phyloP scores from a whole-genome alignment of 2,797 vertebrate genomes.

The Mastacembelus armatus region DNA sequence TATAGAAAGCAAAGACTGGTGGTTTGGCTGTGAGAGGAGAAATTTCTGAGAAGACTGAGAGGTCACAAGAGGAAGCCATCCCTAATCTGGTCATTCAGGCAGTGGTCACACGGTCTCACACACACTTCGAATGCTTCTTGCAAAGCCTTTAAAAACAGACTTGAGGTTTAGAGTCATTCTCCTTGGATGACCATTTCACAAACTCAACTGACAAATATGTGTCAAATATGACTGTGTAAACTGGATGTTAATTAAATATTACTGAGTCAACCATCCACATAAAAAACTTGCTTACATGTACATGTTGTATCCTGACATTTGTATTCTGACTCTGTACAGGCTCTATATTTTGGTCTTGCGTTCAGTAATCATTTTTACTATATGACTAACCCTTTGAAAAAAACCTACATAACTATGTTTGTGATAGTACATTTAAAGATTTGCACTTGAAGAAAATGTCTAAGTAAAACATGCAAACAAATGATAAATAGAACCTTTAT shows the following conservation, averaged over 20 bases:
- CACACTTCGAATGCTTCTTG: constrained; percentile 43
- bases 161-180: constrained; percentile 24
- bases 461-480: too few relatives aligned
- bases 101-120: constrained; percentile 16
- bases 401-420: too few relatives aligned
- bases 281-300: constrained; percentile 10
- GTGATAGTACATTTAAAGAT: too few relatives aligned
- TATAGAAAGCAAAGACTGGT: constrained; percentile 5
- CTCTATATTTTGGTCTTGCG: too few relatives aligned
- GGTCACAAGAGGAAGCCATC: constrained; percentile 61
- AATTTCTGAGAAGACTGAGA: constrained; percentile 9
- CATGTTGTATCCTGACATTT: not conserved
- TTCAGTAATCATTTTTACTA: too few relatives aligned
- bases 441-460: too few relatives aligned
- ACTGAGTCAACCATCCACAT: constrained; percentile 27
- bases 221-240: constrained; percentile 16
- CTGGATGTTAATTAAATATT: constrained; percentile 33
- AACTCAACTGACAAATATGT: constrained; percentile 27
- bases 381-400: too few relatives aligned
- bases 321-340: too few relatives aligned
- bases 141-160: constrained; percentile 38
- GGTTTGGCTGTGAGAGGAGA: constrained; percentile 8
- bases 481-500: too few relatives aligned
- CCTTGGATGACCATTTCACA: constrained; percentile 23
- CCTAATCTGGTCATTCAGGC: constrained; percentile 49